A percentile compares a stretch with the other conserved stretches of the same genome.
phyloP scores from a whole-genome alignment of 2,797 vertebrate species.

The Prionace glauca region DNA sequence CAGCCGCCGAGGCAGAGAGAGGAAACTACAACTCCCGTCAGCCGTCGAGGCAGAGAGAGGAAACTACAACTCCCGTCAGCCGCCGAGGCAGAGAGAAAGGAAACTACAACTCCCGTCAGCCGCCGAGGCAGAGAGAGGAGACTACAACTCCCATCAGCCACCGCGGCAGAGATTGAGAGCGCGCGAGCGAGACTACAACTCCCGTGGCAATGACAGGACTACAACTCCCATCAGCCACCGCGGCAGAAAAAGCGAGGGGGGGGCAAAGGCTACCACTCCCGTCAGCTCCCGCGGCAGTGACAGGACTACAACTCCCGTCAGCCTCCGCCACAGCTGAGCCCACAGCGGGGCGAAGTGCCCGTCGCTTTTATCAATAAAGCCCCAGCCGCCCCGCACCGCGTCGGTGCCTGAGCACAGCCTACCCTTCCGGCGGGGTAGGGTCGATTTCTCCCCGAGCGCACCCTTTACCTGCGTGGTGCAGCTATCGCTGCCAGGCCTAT shows the following conservation, averaged over 20 bases:
- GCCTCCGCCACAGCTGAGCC: background rate
- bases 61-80: background rate
- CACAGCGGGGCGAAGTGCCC: constrained; percentile 11
- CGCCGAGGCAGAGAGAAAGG: background rate
- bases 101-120: no score
- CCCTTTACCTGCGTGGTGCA: constrained; percentile 42
- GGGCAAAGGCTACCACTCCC: background rate
- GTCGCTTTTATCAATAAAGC: constrained; percentile 25
- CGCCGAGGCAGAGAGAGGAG: background rate
- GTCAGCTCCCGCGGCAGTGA: background rate
- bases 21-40: background rate
- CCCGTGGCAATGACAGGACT: no score
- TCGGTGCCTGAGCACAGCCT: no score
- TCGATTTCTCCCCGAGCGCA: background rate
- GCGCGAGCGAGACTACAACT: no score
- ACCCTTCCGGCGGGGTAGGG: no score
- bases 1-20: background rate
- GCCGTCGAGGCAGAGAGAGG: background rate
- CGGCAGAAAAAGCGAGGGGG: background rate
- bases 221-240: background rate
- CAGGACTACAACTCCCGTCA: no score
- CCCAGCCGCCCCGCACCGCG: background rate
- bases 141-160: background rate
- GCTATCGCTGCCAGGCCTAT: constrained; percentile 54
- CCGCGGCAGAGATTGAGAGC: background rate